Evolutionary conservation across 2,113 vertebrate genomes (phyloP).

Genomic region (Salvator merianae): DNA sequence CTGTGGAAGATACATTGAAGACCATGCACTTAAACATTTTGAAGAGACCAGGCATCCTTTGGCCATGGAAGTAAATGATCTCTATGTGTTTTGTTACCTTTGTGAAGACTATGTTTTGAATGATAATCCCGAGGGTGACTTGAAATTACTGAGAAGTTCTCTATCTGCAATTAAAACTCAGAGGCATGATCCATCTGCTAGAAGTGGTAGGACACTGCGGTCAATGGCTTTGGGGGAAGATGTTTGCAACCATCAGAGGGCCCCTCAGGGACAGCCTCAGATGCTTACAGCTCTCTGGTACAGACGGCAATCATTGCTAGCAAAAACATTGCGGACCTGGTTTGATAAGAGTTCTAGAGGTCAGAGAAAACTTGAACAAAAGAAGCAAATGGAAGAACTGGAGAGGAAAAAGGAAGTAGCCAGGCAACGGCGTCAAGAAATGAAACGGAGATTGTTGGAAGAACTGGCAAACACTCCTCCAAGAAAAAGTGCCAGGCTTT

Average conservation of each 20-base stretch:
- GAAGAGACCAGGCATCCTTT: slow-evolving; percentile 88
- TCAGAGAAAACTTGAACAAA: slow-evolving; percentile 79
- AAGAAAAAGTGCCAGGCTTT: slow-evolving; percentile 92
- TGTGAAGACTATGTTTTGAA: slow-evolving; percentile 97
- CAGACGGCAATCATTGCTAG: slow-evolving; percentile 87
- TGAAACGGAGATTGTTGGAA: slow-evolving; percentile 90
- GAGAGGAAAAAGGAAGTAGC: slow-evolving; percentile 85
- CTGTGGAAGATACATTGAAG: slow-evolving; percentile 93
- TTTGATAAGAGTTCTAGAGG: slow-evolving; percentile 80
- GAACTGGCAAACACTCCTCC: slow-evolving; percentile 90
- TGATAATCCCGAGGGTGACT: slow-evolving; percentile 94
- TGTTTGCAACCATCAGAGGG: slow-evolving; percentile 58
- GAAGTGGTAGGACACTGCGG: slow-evolving; percentile 85
- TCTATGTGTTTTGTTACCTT: slow-evolving; percentile 95
- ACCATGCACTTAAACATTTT: slow-evolving; percentile 94
- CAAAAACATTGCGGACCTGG: slow-evolving; percentile 81
- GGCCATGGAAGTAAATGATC: slow-evolving; percentile 95
- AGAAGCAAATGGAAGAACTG: slow-evolving; percentile 78
- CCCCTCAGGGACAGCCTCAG: slow-evolving; percentile 78
- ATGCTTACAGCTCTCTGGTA: slow-evolving; percentile 91
- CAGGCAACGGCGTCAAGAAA: slow-evolving; percentile 84
- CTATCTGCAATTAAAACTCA: slow-evolving; percentile 82
- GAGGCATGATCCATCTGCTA: slow-evolving; percentile 63
- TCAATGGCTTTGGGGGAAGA: slow-evolving; percentile 78
- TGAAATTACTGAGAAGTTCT: slow-evolving; percentile 92